phyloP scores from a whole-genome alignment of 2,888 invertebrate genomes.

The Sinohyriopsis cumingii region DNA sequence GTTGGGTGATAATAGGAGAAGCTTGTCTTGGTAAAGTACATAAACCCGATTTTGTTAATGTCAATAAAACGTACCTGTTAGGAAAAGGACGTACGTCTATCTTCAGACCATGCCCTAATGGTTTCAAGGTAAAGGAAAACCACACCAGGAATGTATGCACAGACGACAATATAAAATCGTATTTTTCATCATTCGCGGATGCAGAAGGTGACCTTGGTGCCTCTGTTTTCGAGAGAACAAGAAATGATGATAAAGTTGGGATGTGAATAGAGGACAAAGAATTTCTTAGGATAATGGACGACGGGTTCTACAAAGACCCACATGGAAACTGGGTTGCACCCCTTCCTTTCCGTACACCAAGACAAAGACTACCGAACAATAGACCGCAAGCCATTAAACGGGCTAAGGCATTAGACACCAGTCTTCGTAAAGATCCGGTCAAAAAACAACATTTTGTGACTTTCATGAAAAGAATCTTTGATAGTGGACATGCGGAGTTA shows the following conservation, averaged over 20 bases:
- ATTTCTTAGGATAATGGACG: conserved; percentile 24
- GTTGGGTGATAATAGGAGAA: conserved; percentile 34
- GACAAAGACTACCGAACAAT: conserved; percentile 22
- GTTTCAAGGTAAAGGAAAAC: no score
- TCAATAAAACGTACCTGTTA: conserved; percentile 18
- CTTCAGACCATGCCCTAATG: conserved; percentile 9
- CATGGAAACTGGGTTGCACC: conserved; percentile 17
- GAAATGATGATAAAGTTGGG: conserved; percentile 4
- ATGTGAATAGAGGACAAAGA: conserved; percentile 28
- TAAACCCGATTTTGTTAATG: conserved; percentile 4
- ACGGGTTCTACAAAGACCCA: conserved; percentile 13
- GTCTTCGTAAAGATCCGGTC: conserved; percentile 10
- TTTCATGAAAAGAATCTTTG: conserved; percentile 22
- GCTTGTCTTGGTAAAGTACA: conserved; percentile 29
- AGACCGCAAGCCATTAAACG: conserved; percentile 12
- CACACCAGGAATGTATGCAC: no score
- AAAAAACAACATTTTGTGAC: conserved; percentile 21
- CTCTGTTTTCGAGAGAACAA: no score
- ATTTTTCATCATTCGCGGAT: background rate
- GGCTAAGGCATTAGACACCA: conserved; percentile 9
- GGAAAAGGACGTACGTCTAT: conserved; percentile 14
- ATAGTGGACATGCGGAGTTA: no score
- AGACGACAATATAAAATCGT: no score
- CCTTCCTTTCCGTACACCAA: conserved; percentile 18
- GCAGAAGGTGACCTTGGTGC: no score